Percentiles rank a stretch among this genome's conserved stretches.
Evolutionary conservation across 2,888 invertebrate genomes (phyloP).

Genomic region (Leucophora obtusa): DNA sequence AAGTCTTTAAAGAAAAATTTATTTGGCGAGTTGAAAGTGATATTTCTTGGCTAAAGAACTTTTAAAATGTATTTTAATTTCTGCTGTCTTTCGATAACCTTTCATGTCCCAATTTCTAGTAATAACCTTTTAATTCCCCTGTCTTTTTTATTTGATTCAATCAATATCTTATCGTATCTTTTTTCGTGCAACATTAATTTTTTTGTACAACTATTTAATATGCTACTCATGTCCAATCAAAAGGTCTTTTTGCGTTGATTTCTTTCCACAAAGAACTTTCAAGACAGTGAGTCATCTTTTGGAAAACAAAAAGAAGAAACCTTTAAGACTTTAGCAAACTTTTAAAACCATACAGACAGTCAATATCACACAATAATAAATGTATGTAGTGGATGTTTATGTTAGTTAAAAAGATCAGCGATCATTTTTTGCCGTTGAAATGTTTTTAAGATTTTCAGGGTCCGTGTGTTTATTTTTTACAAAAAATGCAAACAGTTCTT

Average conservation of each 20-base stretch:
- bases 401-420: constrained; percentile 59
- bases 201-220: constrained; percentile 46
- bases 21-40: too few species aligned
- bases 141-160: background rate
- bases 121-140: constrained; percentile 4
- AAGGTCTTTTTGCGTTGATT: constrained; percentile 39
- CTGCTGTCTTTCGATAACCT: too few species aligned
- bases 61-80: too few species aligned
- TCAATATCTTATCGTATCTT: constrained; percentile 11
- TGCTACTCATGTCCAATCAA: constrained; percentile 54
- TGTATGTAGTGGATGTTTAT: constrained; percentile 49
- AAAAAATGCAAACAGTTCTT: constrained; percentile 44
- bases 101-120: background rate
- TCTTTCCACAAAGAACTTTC: constrained; percentile 22
- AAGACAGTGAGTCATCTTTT: constrained; percentile 58
- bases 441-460: constrained; percentile 55
- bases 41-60: too few species aligned
- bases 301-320: constrained; percentile 9
- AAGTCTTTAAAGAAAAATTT: too few species aligned
- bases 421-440: constrained; percentile 62
- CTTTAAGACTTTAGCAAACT: constrained; percentile 29
- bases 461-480: constrained; percentile 26
- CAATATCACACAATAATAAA: constrained; percentile 52
- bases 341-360: constrained; percentile 36
- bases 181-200: constrained; percentile 5